Conservation (phyloP, 1,140 invertebrate species). For the Pissodes strobi region DNA sequence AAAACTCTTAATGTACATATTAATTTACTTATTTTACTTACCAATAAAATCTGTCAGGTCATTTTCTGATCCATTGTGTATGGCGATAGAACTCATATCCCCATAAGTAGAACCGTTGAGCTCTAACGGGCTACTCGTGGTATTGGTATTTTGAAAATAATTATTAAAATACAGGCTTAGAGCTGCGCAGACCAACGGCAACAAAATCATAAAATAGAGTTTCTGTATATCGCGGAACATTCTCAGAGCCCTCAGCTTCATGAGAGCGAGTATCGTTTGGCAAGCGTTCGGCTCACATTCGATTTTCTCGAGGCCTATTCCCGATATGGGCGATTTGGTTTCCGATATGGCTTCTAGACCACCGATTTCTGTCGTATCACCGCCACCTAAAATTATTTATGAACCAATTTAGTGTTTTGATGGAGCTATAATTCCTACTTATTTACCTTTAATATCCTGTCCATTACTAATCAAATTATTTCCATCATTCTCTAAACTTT, state of each 20-base stretch:
- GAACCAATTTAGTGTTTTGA: too few species aligned
- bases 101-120: constrained; percentile 61
- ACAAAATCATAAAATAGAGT: constrained; percentile 64
- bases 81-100: constrained; percentile 58
- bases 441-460: constrained; percentile 40
- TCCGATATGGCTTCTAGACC: constrained; percentile 49
- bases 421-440: too few species aligned
- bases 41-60: constrained; percentile 53
- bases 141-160: constrained; percentile 61
- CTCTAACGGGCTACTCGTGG: constrained; percentile 62
- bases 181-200: constrained; percentile 67
- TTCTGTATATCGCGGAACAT: constrained; percentile 65
- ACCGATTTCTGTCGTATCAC: constrained; percentile 41
- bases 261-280: constrained; percentile 61
- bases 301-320: constrained; percentile 61
- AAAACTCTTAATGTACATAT: too few species aligned
- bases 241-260: constrained; percentile 60
- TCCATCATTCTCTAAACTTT: constrained; percentile 70
- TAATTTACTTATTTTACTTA: too few species aligned
- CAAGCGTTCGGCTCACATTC: constrained; percentile 60
- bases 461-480: constrained; percentile 37
- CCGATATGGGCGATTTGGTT: constrained; percentile 48
- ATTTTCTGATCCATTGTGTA: constrained; percentile 56
- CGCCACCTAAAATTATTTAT: constrained; percentile 32
- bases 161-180: constrained; percentile 71